These are phyloP conservation scores for Platorchestia sp. DNA, from an alignment of 1,140 invertebrate genomes.

Conservation along the genomic window DNA sequence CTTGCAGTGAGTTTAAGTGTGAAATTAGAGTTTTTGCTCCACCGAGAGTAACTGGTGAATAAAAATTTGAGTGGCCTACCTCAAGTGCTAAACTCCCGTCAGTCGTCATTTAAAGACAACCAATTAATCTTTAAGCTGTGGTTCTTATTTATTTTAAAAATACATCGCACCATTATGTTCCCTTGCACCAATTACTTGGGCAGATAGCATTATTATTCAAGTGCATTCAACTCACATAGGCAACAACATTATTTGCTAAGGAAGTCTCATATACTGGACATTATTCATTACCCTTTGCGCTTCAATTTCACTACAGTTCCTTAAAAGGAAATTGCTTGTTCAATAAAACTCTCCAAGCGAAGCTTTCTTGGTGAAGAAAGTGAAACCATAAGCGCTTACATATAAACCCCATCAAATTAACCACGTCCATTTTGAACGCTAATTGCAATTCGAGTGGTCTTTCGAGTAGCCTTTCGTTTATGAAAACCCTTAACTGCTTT, in stretches of 20 bases:
- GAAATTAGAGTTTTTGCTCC: no score
- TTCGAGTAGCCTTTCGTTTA: neutral
- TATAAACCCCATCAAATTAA: neutral
- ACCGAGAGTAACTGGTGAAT: no score
- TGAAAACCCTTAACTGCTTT: neutral
- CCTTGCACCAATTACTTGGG: neutral
- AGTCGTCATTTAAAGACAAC: neutral
- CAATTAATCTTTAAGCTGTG: neutral
- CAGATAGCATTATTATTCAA: neutral
- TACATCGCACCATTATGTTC: neutral
- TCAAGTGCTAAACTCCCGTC: neutral
- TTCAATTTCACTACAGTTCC: neutral
- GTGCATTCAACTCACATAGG: neutral
- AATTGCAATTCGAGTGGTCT: neutral
- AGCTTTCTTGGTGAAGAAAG: no score
- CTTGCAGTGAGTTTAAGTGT: neutral
- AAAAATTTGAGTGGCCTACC: neutral
- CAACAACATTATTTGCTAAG: neutral
- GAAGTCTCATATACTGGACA: neutral
- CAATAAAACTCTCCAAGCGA: neutral
- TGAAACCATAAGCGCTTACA: neutral
- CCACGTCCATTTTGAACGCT: neutral
- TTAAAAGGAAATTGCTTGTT: no score
- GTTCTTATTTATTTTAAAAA: neutral
- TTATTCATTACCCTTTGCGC: no score